Percentiles rank a stretch among this genome's conserved stretches.
Conservation (phyloP, 2,888 invertebrate genomes). For the Trissonchulus latispiculum region DNA sequence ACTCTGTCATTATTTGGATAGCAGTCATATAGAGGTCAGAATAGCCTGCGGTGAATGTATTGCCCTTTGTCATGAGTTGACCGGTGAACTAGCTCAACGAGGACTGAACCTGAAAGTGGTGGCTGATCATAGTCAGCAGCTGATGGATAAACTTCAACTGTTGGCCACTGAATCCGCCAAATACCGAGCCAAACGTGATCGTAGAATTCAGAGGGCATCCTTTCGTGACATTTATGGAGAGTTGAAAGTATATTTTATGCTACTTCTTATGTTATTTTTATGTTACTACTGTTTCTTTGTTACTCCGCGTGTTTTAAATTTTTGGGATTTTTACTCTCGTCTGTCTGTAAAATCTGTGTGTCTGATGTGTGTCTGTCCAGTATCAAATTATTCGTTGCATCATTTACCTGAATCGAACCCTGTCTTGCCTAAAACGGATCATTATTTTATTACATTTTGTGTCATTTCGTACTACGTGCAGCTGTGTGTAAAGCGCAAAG, state of each 20-base stretch:
- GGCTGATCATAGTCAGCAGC: conserved; percentile 44
- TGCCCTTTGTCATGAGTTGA: conserved; percentile 63
- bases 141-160: conserved; percentile 63
- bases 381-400: no score
- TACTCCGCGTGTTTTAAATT: no score
- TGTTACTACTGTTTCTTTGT: no score
- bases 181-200: conserved; percentile 82
- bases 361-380: no score
- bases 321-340: no score
- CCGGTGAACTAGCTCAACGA: conserved; percentile 37
- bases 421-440: no score
- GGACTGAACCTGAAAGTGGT: conserved; percentile 14
- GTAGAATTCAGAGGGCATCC: conserved; percentile 82
- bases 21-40: conserved; percentile 67
- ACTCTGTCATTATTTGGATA: conserved; percentile 64
- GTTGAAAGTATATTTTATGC: conserved; percentile 71
- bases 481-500: no score
- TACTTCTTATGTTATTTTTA: neutral
- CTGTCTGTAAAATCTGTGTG: no score
- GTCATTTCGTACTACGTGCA: no score
- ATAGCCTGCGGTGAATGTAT: conserved; percentile 70
- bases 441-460: no score
- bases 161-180: conserved; percentile 88
- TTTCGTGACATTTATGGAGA: conserved; percentile 82
- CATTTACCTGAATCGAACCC: no score